Evolutionary conservation across 2,113 vertebrate species (phyloP), one percentile per base, ranked within the genome.

Genomic region (Xenopus borealis): DNA sequence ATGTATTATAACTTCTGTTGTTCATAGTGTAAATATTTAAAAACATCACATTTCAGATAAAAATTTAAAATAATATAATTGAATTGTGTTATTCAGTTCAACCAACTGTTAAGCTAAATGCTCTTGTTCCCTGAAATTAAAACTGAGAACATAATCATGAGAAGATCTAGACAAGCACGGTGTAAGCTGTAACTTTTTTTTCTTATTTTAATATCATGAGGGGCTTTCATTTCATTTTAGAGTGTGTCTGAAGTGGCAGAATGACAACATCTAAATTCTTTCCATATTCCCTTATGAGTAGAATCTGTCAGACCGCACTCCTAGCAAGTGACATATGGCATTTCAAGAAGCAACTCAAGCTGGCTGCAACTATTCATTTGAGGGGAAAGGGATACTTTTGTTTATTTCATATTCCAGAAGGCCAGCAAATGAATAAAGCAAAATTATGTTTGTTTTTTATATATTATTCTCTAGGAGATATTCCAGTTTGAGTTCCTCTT

Each of bases 201-300:
- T 57, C n/a, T n/a, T n/a, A 19, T 27, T 59, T 68, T 75, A 45
- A 62, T 62, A 63, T 76, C 73, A 69, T 69, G 57, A 69, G 73
- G 73, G 57, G 63, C 46, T 76, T 76, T 76, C 66, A 23, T 76
- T 76, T 69, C 33, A 63, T 45, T 55, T 27, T 46, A 76, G 52
- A 53, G 55, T 69, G 68, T 62, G 57, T 68, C 62, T 58, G 45
- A 76, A 55, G 73, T 76, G 73, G 58, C 73, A 76, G 73, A 14
- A 69, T 76, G 73, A 76, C 73, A 76, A 69, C 66, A 55, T 55
- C 55, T 55, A 69, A 44, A 74, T 45, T 69, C 33, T 69, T 63
- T 63, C 46, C 46, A 69, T 76, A 76, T 76, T 76, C 73, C 73
- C 73, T 44, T 62, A 76, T 76, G 73, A 76, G 57, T 14, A n/a